Evolutionary conservation across 2,888 invertebrate species (phyloP), one percentile per base, ranked within the genome.

Genomic region (Torymus aiolomorphi): DNA sequence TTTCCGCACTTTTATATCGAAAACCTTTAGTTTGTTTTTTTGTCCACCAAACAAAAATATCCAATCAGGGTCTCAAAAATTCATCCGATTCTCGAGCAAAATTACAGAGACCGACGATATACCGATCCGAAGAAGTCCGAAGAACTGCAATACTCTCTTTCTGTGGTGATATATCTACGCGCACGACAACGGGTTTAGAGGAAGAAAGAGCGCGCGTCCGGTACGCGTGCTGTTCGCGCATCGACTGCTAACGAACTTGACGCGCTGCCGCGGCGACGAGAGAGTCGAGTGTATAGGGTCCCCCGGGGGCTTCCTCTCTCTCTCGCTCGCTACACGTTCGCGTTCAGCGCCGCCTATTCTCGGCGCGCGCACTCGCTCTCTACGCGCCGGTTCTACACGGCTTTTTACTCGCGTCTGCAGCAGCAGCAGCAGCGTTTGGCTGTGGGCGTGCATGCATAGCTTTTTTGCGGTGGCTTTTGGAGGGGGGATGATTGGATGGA

Each of bases 241-340:
- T 88, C 89, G 89, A 90, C 90, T 90, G 89, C 88, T 88, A 89
- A 73, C 73, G 88, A 89, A 88, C 87, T 87, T 86, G 85, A 85
- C 85, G 86, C 85, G 83, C 31, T 3, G 83, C 85, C 85, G 42
- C 72, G 77, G 13, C 24, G 54, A n/a, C 63, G 56, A 16, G 56
- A 16, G 20, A 20, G 13, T 66, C 59, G 31, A 31, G 31, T 31
- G 31, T 31, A 24, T 24, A 31, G 31, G 4, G 31, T 31, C 42
- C 57, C 42, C 13, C 62, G n/a, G 5, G 54, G 20, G 77, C 56
- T 69, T 11, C 73, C 54, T 62, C 59, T 54, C 16, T 54, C 62
- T 16, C 14, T 59, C 63, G 1, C 4, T 56, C 66, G 31, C 24
- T 12, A 63, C n/a, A 14, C 13, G 51, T 12, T 54, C 51, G 10